Base-by-base conservation (phyloP, 1,140 invertebrate species). In the Anastatus disparis region DNA sequence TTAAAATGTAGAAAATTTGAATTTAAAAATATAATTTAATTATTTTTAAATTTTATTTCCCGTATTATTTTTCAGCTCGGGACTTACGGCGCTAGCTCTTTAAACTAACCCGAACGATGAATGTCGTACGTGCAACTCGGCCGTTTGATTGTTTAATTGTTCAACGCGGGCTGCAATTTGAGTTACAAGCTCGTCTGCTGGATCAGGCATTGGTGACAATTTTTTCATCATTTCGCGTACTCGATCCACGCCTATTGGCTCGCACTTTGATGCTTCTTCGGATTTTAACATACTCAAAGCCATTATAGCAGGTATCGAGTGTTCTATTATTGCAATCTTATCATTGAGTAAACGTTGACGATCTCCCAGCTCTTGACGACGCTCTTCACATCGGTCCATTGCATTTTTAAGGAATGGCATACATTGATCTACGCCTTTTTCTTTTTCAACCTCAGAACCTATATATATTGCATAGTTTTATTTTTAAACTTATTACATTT, bases 51-150 rank as follows among this genome's bases (percentile, higher is more conserved):
- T n/a, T n/a, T n/a, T n/a, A n/a, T n/a, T n/a, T n/a, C n/a, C n/a
- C n/a, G n/a, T n/a, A n/a, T n/a, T n/a, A n/a, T n/a, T n/a, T n/a
- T n/a, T n/a, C n/a, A n/a, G n/a, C n/a, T n/a, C n/a, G n/a, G n/a
- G n/a, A n/a, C n/a, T n/a, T n/a, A n/a, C n/a, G n/a, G n/a, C n/a
- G n/a, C n/a, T n/a, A n/a, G n/a, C 10, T n/a, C 35, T 61, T 65
- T 63, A 76, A 31, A 77, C 75, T 77, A 76, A 77, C 75, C 77
- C 71, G 59, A 65, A 77, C n/a, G 61, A 24, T 62, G 70, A 79
- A 77, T 76, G 71, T 74, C 81, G 76, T 84, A 85, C 84, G 78
- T 85, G 81, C 78, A 84, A 81, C 58, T 83, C 70, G n/a, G 74
- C 35, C 24, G 77, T 81, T 73, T 85, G 77, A 4, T 40, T 40